phyloP scores from a whole-genome alignment of 1,140 invertebrate species.

The Vanessa atalanta region DNA sequence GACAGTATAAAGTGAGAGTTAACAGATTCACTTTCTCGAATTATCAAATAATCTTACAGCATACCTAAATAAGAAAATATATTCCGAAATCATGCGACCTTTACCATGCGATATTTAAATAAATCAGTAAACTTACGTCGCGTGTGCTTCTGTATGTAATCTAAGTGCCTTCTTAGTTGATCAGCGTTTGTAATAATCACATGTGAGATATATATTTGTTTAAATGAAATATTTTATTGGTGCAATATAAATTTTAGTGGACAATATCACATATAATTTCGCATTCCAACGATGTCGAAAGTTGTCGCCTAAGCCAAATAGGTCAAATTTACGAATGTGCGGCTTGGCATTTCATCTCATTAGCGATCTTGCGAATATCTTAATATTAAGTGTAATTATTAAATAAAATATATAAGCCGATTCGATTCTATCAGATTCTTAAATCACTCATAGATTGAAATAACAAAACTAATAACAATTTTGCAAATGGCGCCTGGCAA shows the following conservation, averaged over 20 bases:
- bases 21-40: too few relatives aligned
- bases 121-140: too few relatives aligned
- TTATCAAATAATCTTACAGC: too few relatives aligned
- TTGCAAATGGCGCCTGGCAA: neutral
- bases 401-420: neutral
- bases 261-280: constrained; percentile 14
- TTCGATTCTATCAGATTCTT: too few relatives aligned
- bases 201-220: neutral
- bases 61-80: too few relatives aligned
- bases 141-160: too few relatives aligned
- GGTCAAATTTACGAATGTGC: constrained; percentile 35
- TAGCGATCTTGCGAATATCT: constrained; percentile 18
- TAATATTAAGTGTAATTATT: neutral
- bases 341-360: constrained; percentile 28
- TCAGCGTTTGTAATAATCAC: too few relatives aligned
- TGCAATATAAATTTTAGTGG: neutral
- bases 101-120: too few relatives aligned
- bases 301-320: constrained; percentile 26
- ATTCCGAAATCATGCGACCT: too few relatives aligned
- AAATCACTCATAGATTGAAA: neutral
- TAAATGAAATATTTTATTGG: neutral
- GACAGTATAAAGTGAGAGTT: too few relatives aligned
- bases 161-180: too few relatives aligned
- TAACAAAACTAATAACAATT: neutral
- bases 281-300: constrained; percentile 33